Conservation (phyloP, 1,140 invertebrate species). For the Cyclargus thomasi region DNA sequence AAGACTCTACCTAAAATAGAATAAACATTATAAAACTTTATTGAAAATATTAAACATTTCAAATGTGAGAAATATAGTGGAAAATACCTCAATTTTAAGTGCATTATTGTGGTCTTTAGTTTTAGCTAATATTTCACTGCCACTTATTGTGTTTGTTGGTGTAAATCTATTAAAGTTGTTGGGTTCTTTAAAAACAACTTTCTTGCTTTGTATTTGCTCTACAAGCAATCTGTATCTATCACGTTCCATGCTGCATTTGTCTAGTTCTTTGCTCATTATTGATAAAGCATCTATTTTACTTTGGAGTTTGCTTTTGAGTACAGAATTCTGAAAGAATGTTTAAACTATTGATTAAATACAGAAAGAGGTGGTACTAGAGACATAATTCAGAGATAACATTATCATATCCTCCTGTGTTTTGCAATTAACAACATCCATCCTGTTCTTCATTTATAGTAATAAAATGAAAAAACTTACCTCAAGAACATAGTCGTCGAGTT, state of each 20-base stretch:
- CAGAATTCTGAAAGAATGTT: conserved; percentile 71
- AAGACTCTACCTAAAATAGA: conserved; percentile 44
- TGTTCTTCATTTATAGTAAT: neutral
- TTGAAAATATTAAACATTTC: neutral
- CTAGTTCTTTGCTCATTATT: conserved; percentile 85
- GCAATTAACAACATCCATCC: neutral
- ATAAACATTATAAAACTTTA: conserved; percentile 2
- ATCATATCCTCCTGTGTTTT: neutral
- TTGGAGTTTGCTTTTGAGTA: conserved; percentile 82
- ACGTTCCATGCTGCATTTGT: conserved; percentile 85
- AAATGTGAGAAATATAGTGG: neutral
- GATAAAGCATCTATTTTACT: conserved; percentile 87
- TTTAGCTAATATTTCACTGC: conserved; percentile 66
- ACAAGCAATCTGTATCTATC: conserved; percentile 89
- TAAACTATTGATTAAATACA: no score
- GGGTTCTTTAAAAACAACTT: conserved; percentile 44
- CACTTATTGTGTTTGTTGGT: conserved; percentile 58
- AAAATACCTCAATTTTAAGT: conserved; percentile 63
- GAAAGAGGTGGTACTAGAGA: neutral
- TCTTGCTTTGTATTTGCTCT: conserved; percentile 84
- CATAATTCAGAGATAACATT: neutral
- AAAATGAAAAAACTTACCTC: conserved; percentile 39
- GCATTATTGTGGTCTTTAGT: conserved; percentile 69
- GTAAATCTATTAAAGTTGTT: conserved; percentile 46
- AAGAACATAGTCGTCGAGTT: conserved; percentile 62